Base-by-base conservation (phyloP, 2,113 vertebrate genomes). In the Anarrhichthys ocellatus region DNA sequence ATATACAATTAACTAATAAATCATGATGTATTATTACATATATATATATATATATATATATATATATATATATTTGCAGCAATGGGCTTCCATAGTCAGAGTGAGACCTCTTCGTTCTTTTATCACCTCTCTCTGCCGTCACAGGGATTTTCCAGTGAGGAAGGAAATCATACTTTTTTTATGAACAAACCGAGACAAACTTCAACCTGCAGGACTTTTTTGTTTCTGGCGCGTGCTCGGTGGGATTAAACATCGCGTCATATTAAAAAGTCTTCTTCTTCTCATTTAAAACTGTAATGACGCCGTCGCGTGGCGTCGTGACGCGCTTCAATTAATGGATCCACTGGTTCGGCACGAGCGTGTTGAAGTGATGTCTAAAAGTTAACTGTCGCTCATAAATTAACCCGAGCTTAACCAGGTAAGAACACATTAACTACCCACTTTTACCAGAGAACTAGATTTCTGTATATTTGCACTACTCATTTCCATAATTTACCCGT, bases 401-500 rank as follows among this genome's bases (percentile, higher is more conserved):
- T 90, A 20, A 87, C 72, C 73, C 59, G 66, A 62, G 18, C 34
- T 9, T 8, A 27, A 85, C 29, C 62, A 82, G 90, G 90, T 91
- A 68, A 87, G 68, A 29, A 13, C 59, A 2, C 22, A 5, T 17
- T 15, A 3, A 18, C n/a, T 20, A 34, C 15, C 27, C 11, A 0
- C 27, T 29, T 1, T 0, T 0, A 54, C 18, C 4, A 24, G 11
- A 0, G 56, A 66, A 73, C 38, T 27, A 29, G 0, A 4, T 10
- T 0, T 0, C 2, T 27, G 8, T 34, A 1, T 8, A 0, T 46
- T 18, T 14, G 27, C 22, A 9, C 24, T 10, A 1, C 5, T 34
- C 34, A 7, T n/a, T n/a, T 10, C 8, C 34, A 4, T 32, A 9
- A 42, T 6, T 4, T 18, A 2, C 1, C 27, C 32, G 24, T 58